phyloP scores from a whole-genome alignment of 2,113 vertebrate genomes.

The western clawed frog (Xenopus tropicalis) region UCB_Xtro_10.0 CM004445.2:69831001-69831500 shows the following conservation, averaged over 20 bases:
- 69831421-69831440: too few species aligned
- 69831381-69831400: too few species aligned
- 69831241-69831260: not conserved
- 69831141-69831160: slow-evolving; percentile 92
- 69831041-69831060: slow-evolving; percentile 63
- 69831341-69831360: slow-evolving; percentile 82
- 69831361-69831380: not conserved
- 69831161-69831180: slow-evolving; percentile 92
- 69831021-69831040: too few species aligned
- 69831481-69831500: too few species aligned
- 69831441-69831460: too few species aligned
- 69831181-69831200: slow-evolving; percentile 67
- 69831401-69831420: too few species aligned
- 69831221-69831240: not conserved
- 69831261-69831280: slow-evolving; percentile 76
- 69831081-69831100: slow-evolving; percentile 84
- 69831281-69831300: slow-evolving; percentile 87
- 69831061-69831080: slow-evolving; percentile 85
- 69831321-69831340: slow-evolving; percentile 92
- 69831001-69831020: too few species aligned
- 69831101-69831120: slow-evolving; percentile 87
- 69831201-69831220: not conserved
- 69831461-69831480: too few species aligned
- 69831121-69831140: slow-evolving; percentile 86
- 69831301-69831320: slow-evolving; percentile 91